phyloP scores from a whole-genome alignment of 2,888 invertebrate species.

The Carterocephalus palaemon region DNA sequence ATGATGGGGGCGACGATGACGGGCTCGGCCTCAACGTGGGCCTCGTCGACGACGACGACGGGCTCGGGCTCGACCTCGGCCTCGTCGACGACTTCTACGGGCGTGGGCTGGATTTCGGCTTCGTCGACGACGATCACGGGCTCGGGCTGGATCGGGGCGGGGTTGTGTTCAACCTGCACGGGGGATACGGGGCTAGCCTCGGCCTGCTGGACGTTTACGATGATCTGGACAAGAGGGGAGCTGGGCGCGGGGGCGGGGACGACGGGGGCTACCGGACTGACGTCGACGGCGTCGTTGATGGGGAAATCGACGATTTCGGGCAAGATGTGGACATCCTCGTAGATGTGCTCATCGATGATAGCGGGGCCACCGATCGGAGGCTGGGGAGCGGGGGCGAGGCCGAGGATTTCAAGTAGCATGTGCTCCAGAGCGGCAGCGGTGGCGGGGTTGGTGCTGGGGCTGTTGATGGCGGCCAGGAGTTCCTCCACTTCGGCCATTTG shows the following conservation, averaged over 20 bases:
- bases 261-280: slow-evolving; percentile 16
- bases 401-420: slow-evolving; percentile 35
- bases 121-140: slow-evolving; percentile 19
- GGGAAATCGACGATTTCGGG: slow-evolving; percentile 29
- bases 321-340: slow-evolving; percentile 29
- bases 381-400: no score
- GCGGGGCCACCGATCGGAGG: slow-evolving; percentile 26
- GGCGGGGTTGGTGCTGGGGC: slow-evolving; percentile 42
- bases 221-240: slow-evolving; percentile 39
- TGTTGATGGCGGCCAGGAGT: slow-evolving; percentile 39
- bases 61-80: slow-evolving; percentile 29
- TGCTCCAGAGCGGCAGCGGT: slow-evolving; percentile 40
- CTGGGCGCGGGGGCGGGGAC: slow-evolving; percentile 9
- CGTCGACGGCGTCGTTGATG: slow-evolving; percentile 1
- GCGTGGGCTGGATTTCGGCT: slow-evolving; percentile 15
- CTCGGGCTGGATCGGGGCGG: slow-evolving; percentile 2
- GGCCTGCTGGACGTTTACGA: slow-evolving; percentile 30
- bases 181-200: no score
- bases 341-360: slow-evolving; percentile 28
- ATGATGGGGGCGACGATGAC: no score
- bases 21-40: slow-evolving; percentile 21
- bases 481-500: slow-evolving; percentile 32
- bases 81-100: slow-evolving; percentile 25
- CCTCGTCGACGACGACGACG: slow-evolving; percentile 24
- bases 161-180: neutral